These are phyloP conservation scores for Ateles fusciceps DNA, from an alignment of 2,797 vertebrate genomes.

Conservation along the genomic window DNA sequence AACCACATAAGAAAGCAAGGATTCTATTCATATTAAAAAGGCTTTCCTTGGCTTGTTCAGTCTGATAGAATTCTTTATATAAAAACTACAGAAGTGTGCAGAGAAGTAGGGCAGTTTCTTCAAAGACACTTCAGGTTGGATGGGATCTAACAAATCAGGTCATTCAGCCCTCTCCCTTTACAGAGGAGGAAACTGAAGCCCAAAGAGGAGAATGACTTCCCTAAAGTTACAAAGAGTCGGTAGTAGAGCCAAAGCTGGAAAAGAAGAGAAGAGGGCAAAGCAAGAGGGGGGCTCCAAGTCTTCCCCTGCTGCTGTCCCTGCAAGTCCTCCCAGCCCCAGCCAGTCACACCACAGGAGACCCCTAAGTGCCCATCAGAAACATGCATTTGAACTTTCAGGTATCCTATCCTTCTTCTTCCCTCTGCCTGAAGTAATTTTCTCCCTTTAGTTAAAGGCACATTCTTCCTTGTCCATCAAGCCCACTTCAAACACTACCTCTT, in stretches of 20 bases:
- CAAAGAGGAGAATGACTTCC: constrained; percentile 10
- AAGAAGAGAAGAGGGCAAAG: background rate
- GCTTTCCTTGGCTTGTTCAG: background rate
- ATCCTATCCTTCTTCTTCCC: background rate
- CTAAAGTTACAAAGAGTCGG: background rate
- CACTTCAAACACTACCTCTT: background rate
- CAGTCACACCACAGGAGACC: background rate
- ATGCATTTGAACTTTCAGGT: background rate
- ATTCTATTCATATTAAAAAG: constrained; percentile 51
- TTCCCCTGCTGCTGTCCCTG: background rate
- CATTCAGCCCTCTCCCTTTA: constrained; percentile 40
- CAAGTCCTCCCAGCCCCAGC: background rate
- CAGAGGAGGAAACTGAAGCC: constrained; percentile 17
- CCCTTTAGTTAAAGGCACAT: background rate
- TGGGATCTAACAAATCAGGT: constrained; percentile 44
- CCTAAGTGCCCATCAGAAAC: background rate
- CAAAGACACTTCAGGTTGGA: constrained; percentile 58
- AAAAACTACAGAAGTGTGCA: background rate
- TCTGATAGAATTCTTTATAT: constrained; percentile 56
- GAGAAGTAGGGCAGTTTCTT: constrained; percentile 72
- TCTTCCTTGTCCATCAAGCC: background rate
- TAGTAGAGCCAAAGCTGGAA: background rate
- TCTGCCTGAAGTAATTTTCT: background rate
- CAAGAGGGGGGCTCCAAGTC: background rate
- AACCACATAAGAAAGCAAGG: constrained; percentile 14